These are phyloP conservation scores for Microchrysa polita DNA, from an alignment of 2,888 invertebrate genomes.

Conservation along the genomic window DNA sequence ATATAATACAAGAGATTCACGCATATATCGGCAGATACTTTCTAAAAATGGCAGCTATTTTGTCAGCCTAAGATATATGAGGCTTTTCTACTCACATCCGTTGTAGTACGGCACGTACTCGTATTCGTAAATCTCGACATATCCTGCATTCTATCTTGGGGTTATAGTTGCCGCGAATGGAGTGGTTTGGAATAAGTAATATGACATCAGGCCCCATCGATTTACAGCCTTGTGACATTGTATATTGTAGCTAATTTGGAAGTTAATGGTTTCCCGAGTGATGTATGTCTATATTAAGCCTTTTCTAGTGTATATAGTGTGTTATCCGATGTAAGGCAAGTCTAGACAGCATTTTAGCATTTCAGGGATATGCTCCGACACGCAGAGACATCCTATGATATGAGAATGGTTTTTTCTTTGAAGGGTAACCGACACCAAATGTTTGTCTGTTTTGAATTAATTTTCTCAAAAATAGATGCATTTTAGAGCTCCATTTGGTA, in stretches of 20 bases:
- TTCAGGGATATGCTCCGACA: neutral
- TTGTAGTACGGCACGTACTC: too few species aligned
- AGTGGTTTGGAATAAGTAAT: neutral
- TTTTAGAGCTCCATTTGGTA: neutral
- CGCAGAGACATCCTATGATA: neutral
- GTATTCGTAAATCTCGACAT: neutral
- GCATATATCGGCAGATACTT: neutral
- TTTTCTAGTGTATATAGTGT: neutral
- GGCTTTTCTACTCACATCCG: too few species aligned
- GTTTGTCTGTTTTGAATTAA: neutral
- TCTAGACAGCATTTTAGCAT: neutral
- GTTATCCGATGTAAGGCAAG: too few species aligned
- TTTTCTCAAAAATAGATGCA: constrained; percentile 1
- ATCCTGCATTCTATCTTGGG: too few species aligned
- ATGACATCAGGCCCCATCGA: constrained; percentile 7
- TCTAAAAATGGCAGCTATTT: constrained; percentile 4
- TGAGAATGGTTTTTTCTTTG: neutral
- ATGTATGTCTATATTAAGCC: neutral
- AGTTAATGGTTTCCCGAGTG: constrained; percentile 6
- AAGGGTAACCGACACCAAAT: too few species aligned
- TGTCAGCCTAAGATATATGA: neutral
- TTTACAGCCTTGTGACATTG: constrained; percentile 12
- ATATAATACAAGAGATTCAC: neutral
- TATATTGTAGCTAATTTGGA: constrained; percentile 14
- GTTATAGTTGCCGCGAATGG: neutral